Conservation (phyloP, 2,797 vertebrate genomes). For the Lepus oiostolus region DNA sequence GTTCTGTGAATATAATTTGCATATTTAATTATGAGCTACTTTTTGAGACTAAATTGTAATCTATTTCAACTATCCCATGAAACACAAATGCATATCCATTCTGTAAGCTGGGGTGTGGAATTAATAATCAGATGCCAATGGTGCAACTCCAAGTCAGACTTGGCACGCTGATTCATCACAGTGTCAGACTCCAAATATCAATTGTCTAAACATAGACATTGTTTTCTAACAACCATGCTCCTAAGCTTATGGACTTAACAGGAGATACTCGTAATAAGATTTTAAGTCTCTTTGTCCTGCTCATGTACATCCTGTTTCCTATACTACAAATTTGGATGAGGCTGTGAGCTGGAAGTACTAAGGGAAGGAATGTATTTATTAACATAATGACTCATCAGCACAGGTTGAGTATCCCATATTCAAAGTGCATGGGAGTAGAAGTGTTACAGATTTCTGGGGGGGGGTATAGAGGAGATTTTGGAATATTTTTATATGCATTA, state of each 20-base stretch:
- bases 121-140: not conserved
- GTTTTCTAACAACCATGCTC: not conserved
- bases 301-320: not conserved
- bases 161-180: not conserved
- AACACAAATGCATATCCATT: not conserved
- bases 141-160: not conserved
- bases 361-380: not conserved
- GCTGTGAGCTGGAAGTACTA: not conserved
- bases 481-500: too few relatives aligned
- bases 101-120: not conserved
- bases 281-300: not conserved
- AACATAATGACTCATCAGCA: not conserved
- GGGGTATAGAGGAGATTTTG: too few relatives aligned
- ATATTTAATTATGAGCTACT: conserved; percentile 74
- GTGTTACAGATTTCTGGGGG: too few relatives aligned
- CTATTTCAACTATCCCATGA: not conserved
- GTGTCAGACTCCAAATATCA: not conserved
- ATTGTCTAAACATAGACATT: conserved; percentile 47
- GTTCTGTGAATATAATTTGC: not conserved
- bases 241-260: not conserved
- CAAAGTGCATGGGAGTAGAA: too few relatives aligned
- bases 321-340: not conserved
- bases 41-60: conserved; percentile 72
- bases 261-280: not conserved
- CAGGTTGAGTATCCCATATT: not conserved